Conservation (phyloP, 1,140 invertebrate species). For the Ephestia elutella region DNA sequence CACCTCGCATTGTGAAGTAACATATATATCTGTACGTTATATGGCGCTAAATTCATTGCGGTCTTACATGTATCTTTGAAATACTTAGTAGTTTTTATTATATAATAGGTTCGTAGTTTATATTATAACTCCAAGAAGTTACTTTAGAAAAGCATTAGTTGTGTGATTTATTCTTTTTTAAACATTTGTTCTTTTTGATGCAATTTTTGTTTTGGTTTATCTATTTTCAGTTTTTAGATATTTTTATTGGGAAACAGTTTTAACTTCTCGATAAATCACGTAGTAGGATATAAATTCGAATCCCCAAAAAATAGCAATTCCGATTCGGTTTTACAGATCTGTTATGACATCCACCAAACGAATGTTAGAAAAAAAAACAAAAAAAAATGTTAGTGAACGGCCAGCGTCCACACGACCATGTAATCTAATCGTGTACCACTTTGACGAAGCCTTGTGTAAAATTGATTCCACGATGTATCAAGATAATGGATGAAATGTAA, state of each 20-base stretch:
- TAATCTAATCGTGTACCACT: constrained; percentile 62
- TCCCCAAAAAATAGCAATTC: constrained; percentile 46
- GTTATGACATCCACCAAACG: constrained; percentile 59
- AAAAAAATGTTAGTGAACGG: constrained; percentile 32
- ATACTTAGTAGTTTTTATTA: too few relatives aligned
- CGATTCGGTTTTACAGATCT: constrained; percentile 53
- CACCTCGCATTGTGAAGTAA: constrained; percentile 16
- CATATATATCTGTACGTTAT: background rate
- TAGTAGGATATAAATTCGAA: constrained; percentile 29
- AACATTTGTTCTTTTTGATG: too few relatives aligned
- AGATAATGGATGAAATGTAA: background rate
- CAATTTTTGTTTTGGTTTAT: too few relatives aligned
- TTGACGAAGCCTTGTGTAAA: constrained; percentile 48
- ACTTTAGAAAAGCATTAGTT: too few relatives aligned
- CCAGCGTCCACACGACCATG: constrained; percentile 30
- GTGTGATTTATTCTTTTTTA: too few relatives aligned
- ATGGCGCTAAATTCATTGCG: background rate
- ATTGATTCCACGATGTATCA: constrained; percentile 20
- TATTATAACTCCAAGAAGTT: too few relatives aligned
- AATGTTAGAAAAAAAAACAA: constrained; percentile 39
- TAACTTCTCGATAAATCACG: constrained; percentile 12
- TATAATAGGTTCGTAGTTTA: too few relatives aligned
- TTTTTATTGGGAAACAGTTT: too few relatives aligned
- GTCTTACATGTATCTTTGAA: constrained; percentile 13
- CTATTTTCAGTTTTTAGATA: too few relatives aligned